phyloP scores from a whole-genome alignment of 2,888 invertebrate species.

The Choristoneura rosaceana region DNA sequence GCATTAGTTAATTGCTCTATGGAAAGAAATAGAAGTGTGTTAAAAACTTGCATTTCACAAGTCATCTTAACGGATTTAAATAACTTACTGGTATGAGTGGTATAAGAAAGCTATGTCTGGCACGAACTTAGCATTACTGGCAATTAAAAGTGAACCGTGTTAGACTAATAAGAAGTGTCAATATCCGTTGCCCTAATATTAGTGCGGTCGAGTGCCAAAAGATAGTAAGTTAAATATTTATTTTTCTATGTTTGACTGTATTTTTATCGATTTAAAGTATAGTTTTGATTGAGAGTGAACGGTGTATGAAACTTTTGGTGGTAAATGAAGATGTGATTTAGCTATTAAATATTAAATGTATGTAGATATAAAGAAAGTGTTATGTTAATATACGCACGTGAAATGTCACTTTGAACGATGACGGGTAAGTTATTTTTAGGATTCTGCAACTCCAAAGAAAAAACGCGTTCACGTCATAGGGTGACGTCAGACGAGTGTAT shows the following conservation, averaged over 20 bases:
- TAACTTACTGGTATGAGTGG: background rate
- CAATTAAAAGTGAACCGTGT: conserved; percentile 1
- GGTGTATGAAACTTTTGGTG: background rate
- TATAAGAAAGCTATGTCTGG: background rate
- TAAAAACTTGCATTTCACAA: too few species aligned
- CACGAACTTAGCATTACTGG: background rate
- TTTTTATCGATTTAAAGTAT: background rate
- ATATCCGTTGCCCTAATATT: background rate
- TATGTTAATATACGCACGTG: background rate
- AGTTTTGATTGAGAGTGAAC: background rate
- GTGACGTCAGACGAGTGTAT: too few species aligned
- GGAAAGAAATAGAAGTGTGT: too few species aligned
- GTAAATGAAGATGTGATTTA: too few species aligned
- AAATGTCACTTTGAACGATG: background rate
- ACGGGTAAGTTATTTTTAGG: too few species aligned
- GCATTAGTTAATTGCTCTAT: too few species aligned
- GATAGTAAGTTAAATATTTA: background rate
- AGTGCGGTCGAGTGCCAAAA: background rate
- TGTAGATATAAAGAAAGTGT: background rate
- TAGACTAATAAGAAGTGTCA: background rate
- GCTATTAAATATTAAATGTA: background rate
- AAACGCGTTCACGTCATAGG: too few species aligned
- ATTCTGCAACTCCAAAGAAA: too few species aligned
- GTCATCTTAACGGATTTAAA: background rate
- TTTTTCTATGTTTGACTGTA: background rate